Conservation (phyloP, 1,140 invertebrate species). For the Gryon sp. region DNA sequence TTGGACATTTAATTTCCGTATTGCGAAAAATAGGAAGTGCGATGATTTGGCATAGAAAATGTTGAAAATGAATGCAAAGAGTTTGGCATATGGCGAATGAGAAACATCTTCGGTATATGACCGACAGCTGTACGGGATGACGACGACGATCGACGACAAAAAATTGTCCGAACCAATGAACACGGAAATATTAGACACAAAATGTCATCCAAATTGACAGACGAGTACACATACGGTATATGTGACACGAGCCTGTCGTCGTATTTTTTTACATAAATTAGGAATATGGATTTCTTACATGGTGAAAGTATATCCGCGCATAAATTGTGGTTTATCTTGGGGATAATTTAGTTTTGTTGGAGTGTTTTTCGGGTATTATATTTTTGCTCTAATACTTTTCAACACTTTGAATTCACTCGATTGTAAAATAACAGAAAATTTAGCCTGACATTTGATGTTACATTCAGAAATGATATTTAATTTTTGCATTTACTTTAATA, state of each 20-base stretch:
- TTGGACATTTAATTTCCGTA: constrained; percentile 19
- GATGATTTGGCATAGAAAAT: constrained; percentile 12
- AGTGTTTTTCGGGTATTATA: too few species aligned
- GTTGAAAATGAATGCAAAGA: constrained; percentile 30
- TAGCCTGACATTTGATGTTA: too few species aligned
- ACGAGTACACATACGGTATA: constrained; percentile 26
- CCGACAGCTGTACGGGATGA: constrained; percentile 37
- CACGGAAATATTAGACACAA: constrained; percentile 18
- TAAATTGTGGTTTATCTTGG: background rate
- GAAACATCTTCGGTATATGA: constrained; percentile 19
- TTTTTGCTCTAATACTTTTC: too few species aligned
- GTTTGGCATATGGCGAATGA: constrained; percentile 17
- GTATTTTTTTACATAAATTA: constrained; percentile 16
- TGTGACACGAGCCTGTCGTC: constrained; percentile 36
- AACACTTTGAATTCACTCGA: too few species aligned
- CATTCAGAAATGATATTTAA: too few species aligned
- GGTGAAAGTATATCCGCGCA: constrained; percentile 15
- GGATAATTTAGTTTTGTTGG: background rate
- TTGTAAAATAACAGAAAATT: too few species aligned
- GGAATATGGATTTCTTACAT: constrained; percentile 14
- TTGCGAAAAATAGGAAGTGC: constrained; percentile 23
- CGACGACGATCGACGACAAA: constrained; percentile 28
- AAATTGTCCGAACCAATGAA: constrained; percentile 28
- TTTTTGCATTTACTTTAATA: too few species aligned
- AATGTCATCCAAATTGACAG: constrained; percentile 23